Evolutionary conservation across 2,797 vertebrate genomes (phyloP), one percentile per base, ranked within the genome.

Genomic region (Synanceia verrucosa): DNA sequence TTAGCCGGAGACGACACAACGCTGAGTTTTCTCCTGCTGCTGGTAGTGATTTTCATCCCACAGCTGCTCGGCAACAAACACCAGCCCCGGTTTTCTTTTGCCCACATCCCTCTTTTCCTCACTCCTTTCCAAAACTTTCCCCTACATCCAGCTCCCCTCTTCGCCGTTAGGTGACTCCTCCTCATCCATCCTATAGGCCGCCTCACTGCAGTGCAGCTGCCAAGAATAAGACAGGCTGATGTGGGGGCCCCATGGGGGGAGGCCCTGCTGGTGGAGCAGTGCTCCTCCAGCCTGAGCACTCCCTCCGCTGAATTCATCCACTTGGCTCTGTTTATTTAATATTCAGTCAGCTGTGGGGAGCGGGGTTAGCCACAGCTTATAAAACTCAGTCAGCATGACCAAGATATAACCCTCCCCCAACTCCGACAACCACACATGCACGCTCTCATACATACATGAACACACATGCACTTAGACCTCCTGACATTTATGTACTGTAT

Each of bases 291-390:
- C 75, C 89, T 48, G 79, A 90, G 76, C 79, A 65, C 87, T 92
- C 86, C 82, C 87, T 88, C 83, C 33, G 65, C 88, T 90, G 86
- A 89, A 82, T 91, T 86, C 90, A 89, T 90, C 88, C 93, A 93
- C 92, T 94, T 93, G 92, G 88, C 88, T 94, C 64, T 94, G 94
- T 95, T 95, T 95, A 93, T 94, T 94, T 95, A 94, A 94, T 94
- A 94, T 92, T 89, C 93, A 94, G 93, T 94, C 93, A 95, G 93
- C 94, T 94, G 94, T 94, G 93, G 93, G 93, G 93, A 94, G 91
- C 88, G 86, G 90, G 93, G 93, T 95, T 93, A 95, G 93, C 94
- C 94, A 91, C 93, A 94, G 93, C 92, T 93, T 94, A 93, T 93
- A 93, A 94, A 95, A 94, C 89, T 90, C 93, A 94, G 89, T 88